These are phyloP conservation scores for Bicyclus anynana DNA, from an alignment of 1,140 invertebrate genomes.

Conservation along the genomic window DNA sequence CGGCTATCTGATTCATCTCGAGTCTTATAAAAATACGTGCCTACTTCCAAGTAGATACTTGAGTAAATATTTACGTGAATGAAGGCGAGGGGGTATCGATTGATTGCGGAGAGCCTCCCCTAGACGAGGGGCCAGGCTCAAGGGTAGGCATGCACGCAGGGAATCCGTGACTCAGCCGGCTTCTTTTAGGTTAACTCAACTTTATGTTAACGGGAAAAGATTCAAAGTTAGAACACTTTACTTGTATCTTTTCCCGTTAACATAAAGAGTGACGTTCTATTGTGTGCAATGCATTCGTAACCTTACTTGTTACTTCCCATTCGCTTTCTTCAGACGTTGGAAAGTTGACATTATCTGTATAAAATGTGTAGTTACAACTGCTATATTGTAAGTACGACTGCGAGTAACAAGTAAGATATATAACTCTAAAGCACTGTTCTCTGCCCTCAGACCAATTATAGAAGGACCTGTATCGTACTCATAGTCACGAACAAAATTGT, in stretches of 20 bases:
- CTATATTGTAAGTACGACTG: no score
- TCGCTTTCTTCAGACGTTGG: conserved; percentile 1
- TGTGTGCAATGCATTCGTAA: conserved; percentile 5
- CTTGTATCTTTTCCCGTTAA: not conserved
- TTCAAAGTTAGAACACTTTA: not conserved
- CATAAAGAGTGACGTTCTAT: not conserved
- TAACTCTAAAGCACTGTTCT: no score
- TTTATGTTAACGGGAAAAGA: no score
- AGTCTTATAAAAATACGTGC: conserved; percentile 5
- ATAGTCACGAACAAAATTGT: no score
- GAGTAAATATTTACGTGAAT: conserved; percentile 46
- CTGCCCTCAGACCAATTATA: no score
- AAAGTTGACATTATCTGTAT: not conserved
- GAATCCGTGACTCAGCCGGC: conserved; percentile 13
- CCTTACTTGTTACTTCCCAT: not conserved
- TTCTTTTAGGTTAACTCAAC: no score
- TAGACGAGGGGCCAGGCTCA: conserved; percentile 38
- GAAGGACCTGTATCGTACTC: no score
- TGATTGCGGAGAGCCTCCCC: conserved; percentile 33
- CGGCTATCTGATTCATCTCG: not conserved
- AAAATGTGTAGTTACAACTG: not conserved
- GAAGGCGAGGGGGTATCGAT: conserved; percentile 50
- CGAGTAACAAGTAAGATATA: no score
- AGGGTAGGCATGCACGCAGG: conserved; percentile 34
- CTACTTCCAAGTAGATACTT: conserved; percentile 18